Evolutionary conservation across 2,888 invertebrate species (phyloP), one percentile per base, ranked within the genome.

Genomic region (Meteorus colon): DNA sequence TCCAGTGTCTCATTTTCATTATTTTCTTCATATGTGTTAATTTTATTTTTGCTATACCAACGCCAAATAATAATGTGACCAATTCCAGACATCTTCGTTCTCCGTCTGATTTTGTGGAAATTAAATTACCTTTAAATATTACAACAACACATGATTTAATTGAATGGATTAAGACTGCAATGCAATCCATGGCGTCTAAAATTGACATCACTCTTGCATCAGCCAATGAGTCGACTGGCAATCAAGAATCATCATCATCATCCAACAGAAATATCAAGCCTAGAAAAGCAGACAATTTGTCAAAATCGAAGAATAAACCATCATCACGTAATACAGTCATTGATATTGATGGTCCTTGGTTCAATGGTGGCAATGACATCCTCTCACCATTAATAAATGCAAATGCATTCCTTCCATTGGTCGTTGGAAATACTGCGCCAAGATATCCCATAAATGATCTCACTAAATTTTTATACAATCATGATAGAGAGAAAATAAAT

Each of bases 131-230:
- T 0, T 66, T 86, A 1, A 86, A 86, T 59, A 82, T 86, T 6
- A 80, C 84, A 0, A 82, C 81, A 19, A 84, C 83, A 59, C 86
- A 88, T 1, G 89, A 89, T 45, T 62, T 89, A 1, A 77, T 89
- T 1, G 81, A 84, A 1, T 88, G 87, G 88, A 85, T 87, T 1
- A 86, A 82, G 19, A 88, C 88, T 62, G 88, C 88, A 0, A 86
- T 88, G 84, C 79, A 85, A 4, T 73, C 88, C 41, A 87, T 89
- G 88, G 86, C 89, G 0, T 87, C 89, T 4, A 85, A 80, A 19
- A 84, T 89, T 24, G 89, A 89, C 51, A 85, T 88, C 27, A 88
- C 88, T 1, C 70, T 89, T 8, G 83, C 82, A 0, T 69, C 78
- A 0, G 31, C 76, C 24, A 62, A 73, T 29, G 77, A 78, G 12